These are phyloP conservation scores for Trematomus bernacchii DNA, from an alignment of 2,797 vertebrate species.

Conservation along the genomic window DNA sequence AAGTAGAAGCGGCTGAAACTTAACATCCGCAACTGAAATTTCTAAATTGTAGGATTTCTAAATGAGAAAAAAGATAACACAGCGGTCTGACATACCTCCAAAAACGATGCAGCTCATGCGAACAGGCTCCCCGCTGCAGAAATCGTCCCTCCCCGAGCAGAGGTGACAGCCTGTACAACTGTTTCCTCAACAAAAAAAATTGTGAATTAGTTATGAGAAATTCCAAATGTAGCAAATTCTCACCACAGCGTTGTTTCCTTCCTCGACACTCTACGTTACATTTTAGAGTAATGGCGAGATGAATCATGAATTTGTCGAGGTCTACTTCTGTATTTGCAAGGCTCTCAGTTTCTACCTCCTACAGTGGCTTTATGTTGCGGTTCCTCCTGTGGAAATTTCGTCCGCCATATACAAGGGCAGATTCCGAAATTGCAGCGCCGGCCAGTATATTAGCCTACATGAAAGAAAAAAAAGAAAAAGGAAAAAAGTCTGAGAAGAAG, in stretches of 20 bases:
- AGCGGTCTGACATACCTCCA: slow-evolving; percentile 82
- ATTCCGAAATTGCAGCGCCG: slow-evolving; percentile 85
- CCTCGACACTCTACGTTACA: slow-evolving; percentile 74
- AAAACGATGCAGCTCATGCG: slow-evolving; percentile 84
- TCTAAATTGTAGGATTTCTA: slow-evolving; percentile 67
- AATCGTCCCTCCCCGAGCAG: slow-evolving; percentile 78
- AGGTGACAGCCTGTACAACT: slow-evolving; percentile 83
- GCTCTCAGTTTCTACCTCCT: slow-evolving; percentile 48
- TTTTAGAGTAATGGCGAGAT: slow-evolving; percentile 75
- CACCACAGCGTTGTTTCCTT: slow-evolving; percentile 33
- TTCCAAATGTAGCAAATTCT: slow-evolving; percentile 72
- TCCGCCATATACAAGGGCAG: slow-evolving; percentile 87
- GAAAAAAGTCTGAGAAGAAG: slow-evolving; percentile 77
- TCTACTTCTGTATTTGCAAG: slow-evolving; percentile 46
- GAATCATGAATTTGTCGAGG: slow-evolving; percentile 59
- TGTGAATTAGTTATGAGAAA: slow-evolving; percentile 83
- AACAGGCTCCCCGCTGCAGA: slow-evolving; percentile 71
- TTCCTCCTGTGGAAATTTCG: slow-evolving; percentile 80
- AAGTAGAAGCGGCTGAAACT: slow-evolving; percentile 48
- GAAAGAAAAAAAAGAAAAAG: slow-evolving; percentile 44
- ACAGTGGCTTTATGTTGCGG: slow-evolving; percentile 69
- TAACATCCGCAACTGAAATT: slow-evolving; percentile 61
- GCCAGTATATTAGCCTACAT: slow-evolving; percentile 78
- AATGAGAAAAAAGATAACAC: slow-evolving; percentile 57
- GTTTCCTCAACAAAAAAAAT: slow-evolving; percentile 72